Percentiles rank a stretch among this genome's conserved stretches.
Evolutionary conservation across 2,888 invertebrate genomes (phyloP).

Genomic region (Dasypolia templi): DNA sequence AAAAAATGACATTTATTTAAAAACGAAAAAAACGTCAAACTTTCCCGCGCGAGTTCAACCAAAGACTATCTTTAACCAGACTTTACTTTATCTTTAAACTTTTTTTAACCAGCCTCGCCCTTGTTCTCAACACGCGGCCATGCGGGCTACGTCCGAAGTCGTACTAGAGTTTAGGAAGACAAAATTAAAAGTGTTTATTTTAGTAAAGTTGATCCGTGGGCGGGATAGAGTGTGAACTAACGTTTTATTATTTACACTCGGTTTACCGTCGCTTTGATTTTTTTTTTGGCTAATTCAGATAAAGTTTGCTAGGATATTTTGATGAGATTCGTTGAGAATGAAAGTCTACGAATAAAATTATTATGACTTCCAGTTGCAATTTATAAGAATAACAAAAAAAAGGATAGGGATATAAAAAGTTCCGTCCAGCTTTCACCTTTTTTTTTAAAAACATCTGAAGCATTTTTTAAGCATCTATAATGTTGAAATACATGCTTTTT

Average conservation of each 20-base stretch:
- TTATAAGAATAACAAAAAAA: conserved; percentile 7
- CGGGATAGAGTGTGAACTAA: conserved; percentile 69
- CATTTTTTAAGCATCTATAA: not conserved
- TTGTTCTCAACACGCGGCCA: conserved; percentile 57
- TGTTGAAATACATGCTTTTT: conserved; percentile 7
- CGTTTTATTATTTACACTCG: conserved; percentile 63
- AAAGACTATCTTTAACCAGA: conserved; percentile 17
- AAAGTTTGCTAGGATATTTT: not conserved
- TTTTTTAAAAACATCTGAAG: conserved; percentile 14
- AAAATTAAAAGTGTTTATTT: conserved; percentile 79
- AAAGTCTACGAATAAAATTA: conserved; percentile 19
- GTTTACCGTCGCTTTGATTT: conserved; percentile 32
- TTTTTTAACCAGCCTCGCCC: conserved; percentile 43
- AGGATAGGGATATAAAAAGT: conserved; percentile 30
- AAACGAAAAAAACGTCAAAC: conserved; percentile 48
- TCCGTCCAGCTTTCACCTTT: conserved; percentile 23
- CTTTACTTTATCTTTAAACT: no score
- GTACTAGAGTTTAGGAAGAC: conserved; percentile 68
- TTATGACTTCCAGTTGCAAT: conserved; percentile 29
- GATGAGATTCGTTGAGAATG: not conserved
- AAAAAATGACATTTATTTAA: not conserved
- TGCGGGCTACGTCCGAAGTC: conserved; percentile 64
- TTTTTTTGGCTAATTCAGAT: not conserved
- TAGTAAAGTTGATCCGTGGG: conserved; percentile 74
- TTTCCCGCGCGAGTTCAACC: conserved; percentile 52